Conservation (phyloP, 2,113 vertebrate genomes). For the Malurus alboscapulatus region DNA sequence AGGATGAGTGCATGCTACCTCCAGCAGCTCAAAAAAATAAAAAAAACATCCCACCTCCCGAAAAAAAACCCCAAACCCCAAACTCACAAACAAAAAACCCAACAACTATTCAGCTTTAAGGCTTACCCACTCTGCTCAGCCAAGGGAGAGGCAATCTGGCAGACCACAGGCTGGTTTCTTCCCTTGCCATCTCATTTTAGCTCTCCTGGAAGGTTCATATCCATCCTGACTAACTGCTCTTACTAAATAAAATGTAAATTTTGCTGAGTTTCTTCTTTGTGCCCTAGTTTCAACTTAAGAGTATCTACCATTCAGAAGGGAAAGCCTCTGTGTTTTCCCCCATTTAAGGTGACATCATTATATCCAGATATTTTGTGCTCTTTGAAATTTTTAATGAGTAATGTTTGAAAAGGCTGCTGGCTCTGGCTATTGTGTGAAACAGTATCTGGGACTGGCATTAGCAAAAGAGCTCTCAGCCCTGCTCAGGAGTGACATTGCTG, state of each 20-base stretch:
- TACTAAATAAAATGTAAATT: neutral
- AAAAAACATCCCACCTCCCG: neutral
- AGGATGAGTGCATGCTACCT: neutral
- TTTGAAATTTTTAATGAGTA: neutral
- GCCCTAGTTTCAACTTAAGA: neutral
- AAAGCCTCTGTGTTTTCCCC: neutral
- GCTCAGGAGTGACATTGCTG: neutral
- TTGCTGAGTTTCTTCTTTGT: neutral
- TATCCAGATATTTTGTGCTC: neutral
- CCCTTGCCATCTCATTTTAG: neutral
- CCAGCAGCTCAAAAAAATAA: neutral
- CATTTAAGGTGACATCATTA: neutral
- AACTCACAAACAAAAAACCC: rapidly evolving
- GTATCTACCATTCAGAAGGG: neutral
- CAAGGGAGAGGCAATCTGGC: neutral
- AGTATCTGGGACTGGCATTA: neutral
- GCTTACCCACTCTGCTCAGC: neutral
- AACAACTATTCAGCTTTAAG: neutral
- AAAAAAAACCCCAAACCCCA: rapidly evolving
- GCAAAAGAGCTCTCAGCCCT: neutral
- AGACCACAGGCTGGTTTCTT: no score
- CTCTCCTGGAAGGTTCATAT: neutral
- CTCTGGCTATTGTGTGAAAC: neutral
- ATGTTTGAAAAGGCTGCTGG: neutral
- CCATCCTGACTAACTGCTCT: neutral